Conservation (phyloP, 1,140 invertebrate genomes). For the Habropoda laboriosa region DNA sequence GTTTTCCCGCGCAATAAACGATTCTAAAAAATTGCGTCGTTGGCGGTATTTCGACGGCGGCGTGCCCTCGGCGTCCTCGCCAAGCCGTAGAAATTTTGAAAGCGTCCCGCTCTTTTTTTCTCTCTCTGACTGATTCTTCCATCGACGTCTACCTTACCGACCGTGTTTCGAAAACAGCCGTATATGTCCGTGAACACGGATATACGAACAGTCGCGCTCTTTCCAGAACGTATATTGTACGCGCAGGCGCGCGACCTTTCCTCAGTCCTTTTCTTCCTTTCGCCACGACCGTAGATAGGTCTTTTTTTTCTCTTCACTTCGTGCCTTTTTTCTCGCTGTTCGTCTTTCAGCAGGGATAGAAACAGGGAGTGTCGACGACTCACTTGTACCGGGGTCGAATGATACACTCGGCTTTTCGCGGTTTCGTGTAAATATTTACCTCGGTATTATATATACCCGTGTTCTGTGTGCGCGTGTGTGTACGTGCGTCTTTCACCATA, state of each 20-base stretch:
- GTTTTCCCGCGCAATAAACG: neutral
- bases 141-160: neutral
- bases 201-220: slow-evolving; percentile 50
- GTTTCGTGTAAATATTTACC: slow-evolving; percentile 17
- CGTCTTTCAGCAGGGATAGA: neutral
- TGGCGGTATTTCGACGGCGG: too few species aligned
- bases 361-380: neutral
- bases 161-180: slow-evolving; percentile 1
- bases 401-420: neutral
- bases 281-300: slow-evolving; percentile 11
- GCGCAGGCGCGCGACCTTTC: slow-evolving; percentile 58
- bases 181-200: slow-evolving; percentile 23
- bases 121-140: neutral
- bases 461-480: too few species aligned
- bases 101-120: neutral
- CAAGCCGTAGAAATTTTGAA: neutral
- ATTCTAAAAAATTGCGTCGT: slow-evolving; percentile 34
- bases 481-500: neutral
- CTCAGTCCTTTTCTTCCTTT: slow-evolving; percentile 40
- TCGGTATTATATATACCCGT: too few species aligned
- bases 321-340: neutral
- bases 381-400: neutral
- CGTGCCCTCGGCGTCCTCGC: too few species aligned
- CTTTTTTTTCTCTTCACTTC: neutral
- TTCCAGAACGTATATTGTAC: slow-evolving; percentile 49